phyloP scores from a whole-genome alignment of 2,797 vertebrate species.

The Anisognathus igniventris region DNA sequence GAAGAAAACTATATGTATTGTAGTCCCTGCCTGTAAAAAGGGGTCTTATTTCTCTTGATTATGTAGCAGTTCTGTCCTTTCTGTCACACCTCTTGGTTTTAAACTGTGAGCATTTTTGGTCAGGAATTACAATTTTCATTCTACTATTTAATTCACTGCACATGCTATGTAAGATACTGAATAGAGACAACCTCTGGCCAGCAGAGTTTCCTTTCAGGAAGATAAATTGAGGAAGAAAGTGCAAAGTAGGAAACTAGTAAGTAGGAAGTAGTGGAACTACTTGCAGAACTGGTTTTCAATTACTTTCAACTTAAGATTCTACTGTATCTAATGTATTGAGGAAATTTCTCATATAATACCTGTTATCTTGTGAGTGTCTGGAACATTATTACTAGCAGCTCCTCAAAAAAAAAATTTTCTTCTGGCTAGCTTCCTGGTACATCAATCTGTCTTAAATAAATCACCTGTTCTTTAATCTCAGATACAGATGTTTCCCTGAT shows the following conservation, averaged over 20 bases:
- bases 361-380: constrained; percentile 4
- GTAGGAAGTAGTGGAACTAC: neutral
- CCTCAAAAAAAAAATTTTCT: neutral
- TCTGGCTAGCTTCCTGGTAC: constrained; percentile 34
- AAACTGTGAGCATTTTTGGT: neutral
- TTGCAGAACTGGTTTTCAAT: neutral
- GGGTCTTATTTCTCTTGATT: neutral
- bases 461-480: constrained; percentile 39
- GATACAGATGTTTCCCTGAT: constrained; percentile 50
- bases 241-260: neutral
- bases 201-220: neutral
- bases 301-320: neutral
- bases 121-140: neutral
- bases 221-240: neutral
- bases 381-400: constrained; percentile 19
- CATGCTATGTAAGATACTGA: neutral
- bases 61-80: neutral
- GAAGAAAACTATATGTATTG: neutral
- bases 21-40: neutral
- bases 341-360: constrained; percentile 17
- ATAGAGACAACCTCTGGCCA: neutral
- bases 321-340: neutral
- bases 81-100: neutral
- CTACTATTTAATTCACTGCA: neutral
- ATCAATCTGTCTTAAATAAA: constrained; percentile 28